Percentiles rank a stretch among this genome's conserved stretches.
These are phyloP conservation scores for Brotogeris chrysoptera DNA, from an alignment of 2,797 vertebrate species.

Conservation along the genomic window DNA sequence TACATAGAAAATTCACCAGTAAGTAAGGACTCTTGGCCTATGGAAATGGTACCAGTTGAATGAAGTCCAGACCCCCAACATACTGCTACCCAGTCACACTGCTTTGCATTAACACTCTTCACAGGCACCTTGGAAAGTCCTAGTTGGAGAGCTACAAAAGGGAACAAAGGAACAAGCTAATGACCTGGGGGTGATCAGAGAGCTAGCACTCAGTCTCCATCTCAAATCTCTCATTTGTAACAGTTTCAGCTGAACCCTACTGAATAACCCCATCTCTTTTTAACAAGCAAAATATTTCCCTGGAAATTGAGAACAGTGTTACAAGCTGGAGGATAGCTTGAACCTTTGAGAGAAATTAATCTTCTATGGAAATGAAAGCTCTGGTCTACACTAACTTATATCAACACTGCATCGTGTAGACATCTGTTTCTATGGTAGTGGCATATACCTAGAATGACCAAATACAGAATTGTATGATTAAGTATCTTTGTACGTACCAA, in stretches of 20 bases:
- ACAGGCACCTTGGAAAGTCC: background rate
- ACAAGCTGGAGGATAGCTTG: background rate
- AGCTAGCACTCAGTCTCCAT: background rate
- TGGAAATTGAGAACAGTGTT: background rate
- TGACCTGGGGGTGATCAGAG: background rate
- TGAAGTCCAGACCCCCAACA: fast-evolving
- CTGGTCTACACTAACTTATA: background rate
- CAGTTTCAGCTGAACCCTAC: background rate
- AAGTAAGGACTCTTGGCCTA: background rate
- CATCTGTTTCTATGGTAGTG: background rate
- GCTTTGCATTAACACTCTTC: background rate
- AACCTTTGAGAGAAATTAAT: background rate
- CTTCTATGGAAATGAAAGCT: background rate
- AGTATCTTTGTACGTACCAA: background rate
- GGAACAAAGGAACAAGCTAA: background rate
- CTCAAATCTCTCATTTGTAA: background rate
- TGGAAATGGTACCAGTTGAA: background rate
- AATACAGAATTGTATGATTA: background rate
- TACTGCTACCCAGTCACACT: background rate
- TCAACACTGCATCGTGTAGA: background rate
- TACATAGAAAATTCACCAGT: background rate
- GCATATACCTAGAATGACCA: background rate
- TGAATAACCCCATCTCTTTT: background rate
- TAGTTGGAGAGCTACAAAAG: background rate
- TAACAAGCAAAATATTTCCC: background rate